Conservation (phyloP, 2,113 vertebrate genomes). For the Myodes glareolus region DNA sequence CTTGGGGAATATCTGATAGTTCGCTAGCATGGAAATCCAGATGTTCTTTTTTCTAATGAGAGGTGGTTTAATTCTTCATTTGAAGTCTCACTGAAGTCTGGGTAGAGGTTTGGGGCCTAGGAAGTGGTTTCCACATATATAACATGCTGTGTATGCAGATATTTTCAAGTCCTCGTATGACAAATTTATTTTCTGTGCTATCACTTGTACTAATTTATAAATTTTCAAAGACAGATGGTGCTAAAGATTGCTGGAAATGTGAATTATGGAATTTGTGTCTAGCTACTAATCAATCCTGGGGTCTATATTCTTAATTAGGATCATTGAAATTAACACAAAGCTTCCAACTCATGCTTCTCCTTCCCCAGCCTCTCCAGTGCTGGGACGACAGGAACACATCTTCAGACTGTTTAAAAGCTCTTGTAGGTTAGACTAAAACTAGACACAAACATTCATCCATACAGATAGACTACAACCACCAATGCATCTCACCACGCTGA, state of each 20-base stretch:
- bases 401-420: neutral
- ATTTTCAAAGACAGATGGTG: neutral
- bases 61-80: neutral
- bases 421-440: neutral
- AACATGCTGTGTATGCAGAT: neutral
- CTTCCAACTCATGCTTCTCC: neutral
- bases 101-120: neutral
- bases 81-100: neutral
- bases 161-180: neutral
- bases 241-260: neutral
- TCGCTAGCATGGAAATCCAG: neutral
- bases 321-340: neutral
- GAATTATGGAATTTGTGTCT: neutral
- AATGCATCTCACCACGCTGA: fast-evolving
- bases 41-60: neutral
- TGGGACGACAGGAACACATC: neutral
- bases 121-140: neutral
- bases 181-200: neutral
- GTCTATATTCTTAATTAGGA: neutral
- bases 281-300: neutral
- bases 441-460: neutral
- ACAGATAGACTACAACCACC: neutral
- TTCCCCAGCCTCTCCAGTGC: neutral
- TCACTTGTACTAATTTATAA: neutral
- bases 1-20: neutral